phyloP scores from a whole-genome alignment of 2,797 vertebrate genomes.

The Sylvilagus floridanus region DNA sequence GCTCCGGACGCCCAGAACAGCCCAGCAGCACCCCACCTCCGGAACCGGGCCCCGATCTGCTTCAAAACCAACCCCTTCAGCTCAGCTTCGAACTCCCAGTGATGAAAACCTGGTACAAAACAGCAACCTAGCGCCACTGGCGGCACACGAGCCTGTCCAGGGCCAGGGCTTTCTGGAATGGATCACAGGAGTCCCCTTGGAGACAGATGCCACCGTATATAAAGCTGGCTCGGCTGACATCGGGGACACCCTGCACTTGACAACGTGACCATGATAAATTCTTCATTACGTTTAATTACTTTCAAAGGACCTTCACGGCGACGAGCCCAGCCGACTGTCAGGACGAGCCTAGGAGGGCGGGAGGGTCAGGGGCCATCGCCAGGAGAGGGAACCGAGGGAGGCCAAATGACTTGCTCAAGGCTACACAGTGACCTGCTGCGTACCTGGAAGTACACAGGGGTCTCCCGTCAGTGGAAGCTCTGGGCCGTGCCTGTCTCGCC shows the following conservation, averaged over 20 bases:
- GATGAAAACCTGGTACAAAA: background rate
- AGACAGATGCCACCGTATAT: background rate
- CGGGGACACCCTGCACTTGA: slow-evolving; percentile 32
- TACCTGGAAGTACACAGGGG: background rate
- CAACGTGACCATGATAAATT: slow-evolving; percentile 48
- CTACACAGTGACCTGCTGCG: background rate
- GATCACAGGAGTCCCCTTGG: slow-evolving; percentile 35
- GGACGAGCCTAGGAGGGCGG: background rate
- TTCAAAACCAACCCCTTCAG: background rate
- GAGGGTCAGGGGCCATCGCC: background rate
- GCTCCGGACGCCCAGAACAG: background rate
- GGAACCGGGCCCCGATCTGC: background rate
- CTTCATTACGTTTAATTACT: slow-evolving; percentile 46
- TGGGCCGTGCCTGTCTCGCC: background rate
- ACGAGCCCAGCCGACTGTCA: background rate
- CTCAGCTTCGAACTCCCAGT: background rate
- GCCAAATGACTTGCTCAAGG: slow-evolving; percentile 4
- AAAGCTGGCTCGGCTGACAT: slow-evolving; percentile 2
- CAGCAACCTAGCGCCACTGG: background rate
- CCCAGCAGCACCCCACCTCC: background rate
- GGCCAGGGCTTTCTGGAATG: background rate
- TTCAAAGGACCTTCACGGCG: slow-evolving; percentile 49
- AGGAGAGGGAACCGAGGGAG: slow-evolving; percentile 47
- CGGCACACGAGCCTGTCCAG: background rate
- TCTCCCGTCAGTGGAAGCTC: background rate